A percentile compares a stretch with the other conserved stretches of the same genome.
Evolutionary conservation across 2,113 vertebrate genomes (phyloP).

Genomic region (Panthera leo): DNA sequence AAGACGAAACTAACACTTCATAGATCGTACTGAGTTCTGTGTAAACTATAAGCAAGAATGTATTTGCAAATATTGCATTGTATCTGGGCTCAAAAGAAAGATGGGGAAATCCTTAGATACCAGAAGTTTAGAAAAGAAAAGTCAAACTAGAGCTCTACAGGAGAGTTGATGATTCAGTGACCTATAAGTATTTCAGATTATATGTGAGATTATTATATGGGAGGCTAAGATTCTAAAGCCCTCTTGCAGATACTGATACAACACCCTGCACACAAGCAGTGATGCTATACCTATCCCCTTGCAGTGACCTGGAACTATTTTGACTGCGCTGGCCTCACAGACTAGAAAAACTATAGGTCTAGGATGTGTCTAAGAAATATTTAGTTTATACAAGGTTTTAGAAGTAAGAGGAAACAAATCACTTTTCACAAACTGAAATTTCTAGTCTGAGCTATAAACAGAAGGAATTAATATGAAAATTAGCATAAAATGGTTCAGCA

Average conservation of each 20-base stretch:
- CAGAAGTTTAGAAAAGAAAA: neutral
- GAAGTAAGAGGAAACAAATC: neutral
- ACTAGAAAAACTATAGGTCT: neutral
- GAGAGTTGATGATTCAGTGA: neutral
- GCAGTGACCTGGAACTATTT: neutral
- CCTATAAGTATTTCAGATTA: neutral
- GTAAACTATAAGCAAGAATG: neutral
- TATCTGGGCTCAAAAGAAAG: neutral
- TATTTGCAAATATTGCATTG: neutral
- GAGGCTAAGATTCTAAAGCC: neutral
- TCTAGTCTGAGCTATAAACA: neutral
- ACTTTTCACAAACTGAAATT: neutral
- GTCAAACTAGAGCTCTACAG: neutral
- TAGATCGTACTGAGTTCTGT: neutral
- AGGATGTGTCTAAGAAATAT: neutral
- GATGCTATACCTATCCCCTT: neutral
- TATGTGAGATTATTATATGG: neutral
- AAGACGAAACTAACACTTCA: neutral
- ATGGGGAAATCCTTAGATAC: neutral
- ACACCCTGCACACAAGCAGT: neutral
- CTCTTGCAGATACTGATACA: neutral
- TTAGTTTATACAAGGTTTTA: neutral
- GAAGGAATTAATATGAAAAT: neutral
- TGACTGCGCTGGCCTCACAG: neutral
- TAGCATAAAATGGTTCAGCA: neutral